Conservation (phyloP, 2,797 vertebrate genomes). For the Trematomus bernacchii region DNA sequence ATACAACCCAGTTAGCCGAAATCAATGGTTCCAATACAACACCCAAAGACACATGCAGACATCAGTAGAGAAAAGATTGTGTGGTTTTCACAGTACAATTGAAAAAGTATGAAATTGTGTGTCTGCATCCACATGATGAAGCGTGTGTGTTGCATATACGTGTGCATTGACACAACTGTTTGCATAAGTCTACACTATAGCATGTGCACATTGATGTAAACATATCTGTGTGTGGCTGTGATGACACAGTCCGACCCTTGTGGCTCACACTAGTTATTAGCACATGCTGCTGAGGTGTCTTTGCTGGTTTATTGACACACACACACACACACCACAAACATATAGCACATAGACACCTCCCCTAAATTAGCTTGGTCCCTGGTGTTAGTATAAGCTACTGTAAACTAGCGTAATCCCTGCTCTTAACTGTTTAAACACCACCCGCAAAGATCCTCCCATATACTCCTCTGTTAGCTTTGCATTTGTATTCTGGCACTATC, state of each 20-base stretch:
- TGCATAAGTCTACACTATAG: background rate
- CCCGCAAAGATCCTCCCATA: conserved; percentile 38
- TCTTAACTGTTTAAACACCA: conserved; percentile 64
- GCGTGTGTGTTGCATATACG: conserved; percentile 12
- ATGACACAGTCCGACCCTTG: conserved; percentile 13
- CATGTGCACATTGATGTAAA: too few species aligned
- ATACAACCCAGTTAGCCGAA: conserved; percentile 72
- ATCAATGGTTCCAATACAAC: conserved; percentile 74
- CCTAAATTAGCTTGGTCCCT: conserved; percentile 60
- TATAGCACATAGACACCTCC: conserved; percentile 43
- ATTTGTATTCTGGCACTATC: conserved; percentile 28
- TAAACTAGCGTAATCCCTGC: conserved; percentile 60
- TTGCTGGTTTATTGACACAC: conserved; percentile 32
- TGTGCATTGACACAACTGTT: conserved; percentile 9
- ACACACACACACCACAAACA: conserved; percentile 22
- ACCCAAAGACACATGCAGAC: conserved; percentile 19
- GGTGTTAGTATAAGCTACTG: conserved; percentile 56
- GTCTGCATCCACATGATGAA: conserved; percentile 19
- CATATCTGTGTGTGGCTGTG: conserved; percentile 7
- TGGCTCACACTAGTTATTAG: conserved; percentile 42
- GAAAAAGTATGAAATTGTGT: conserved; percentile 14
- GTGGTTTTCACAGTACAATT: conserved; percentile 4
- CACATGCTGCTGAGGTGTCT: conserved; percentile 39
- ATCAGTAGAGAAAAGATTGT: conserved; percentile 20
- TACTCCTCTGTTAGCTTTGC: conserved; percentile 27